These are phyloP conservation scores for Thalassophryne amazonica DNA, from an alignment of 2,797 vertebrate genomes.

Conservation along the genomic window DNA sequence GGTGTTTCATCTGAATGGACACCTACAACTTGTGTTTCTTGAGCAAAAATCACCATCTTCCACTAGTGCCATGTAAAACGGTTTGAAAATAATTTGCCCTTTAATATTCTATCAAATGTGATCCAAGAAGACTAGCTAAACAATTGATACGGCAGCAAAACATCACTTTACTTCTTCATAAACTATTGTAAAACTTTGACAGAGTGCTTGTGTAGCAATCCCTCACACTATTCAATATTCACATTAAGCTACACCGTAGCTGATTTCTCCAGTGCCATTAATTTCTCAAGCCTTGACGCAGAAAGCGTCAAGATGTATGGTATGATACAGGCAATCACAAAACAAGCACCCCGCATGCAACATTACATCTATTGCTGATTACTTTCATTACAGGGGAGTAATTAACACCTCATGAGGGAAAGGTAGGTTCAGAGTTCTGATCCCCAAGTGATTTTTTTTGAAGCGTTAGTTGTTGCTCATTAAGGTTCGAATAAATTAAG, in stretches of 20 bases:
- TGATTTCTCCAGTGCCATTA: slow-evolving; percentile 42
- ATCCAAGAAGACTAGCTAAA: no score
- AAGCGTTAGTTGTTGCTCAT: slow-evolving; percentile 54
- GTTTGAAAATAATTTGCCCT: no score
- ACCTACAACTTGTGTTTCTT: no score
- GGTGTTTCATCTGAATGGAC: no score
- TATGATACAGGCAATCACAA: slow-evolving; percentile 55
- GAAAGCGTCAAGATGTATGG: slow-evolving; percentile 38
- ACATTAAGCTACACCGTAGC: slow-evolving; percentile 23
- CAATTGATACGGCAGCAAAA: no score
- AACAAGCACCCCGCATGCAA: slow-evolving; percentile 29
- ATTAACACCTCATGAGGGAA: slow-evolving; percentile 57
- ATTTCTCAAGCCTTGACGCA: slow-evolving; percentile 48
- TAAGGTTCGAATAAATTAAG: slow-evolving; percentile 45
- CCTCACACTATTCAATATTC: no score
- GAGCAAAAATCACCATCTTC: no score
- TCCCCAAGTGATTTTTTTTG: slow-evolving; percentile 40
- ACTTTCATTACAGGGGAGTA: slow-evolving; percentile 62
- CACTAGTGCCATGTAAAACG: no score
- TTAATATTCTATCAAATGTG: no score
- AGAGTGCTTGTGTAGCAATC: no score
- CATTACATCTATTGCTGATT: slow-evolving; percentile 56
- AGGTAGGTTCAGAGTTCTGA: slow-evolving; percentile 37
- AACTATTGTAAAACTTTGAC: no score
- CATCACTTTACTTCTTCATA: no score